Conservation (phyloP, 2,113 vertebrate species). For the Lethenteron camtschaticum region DNA sequence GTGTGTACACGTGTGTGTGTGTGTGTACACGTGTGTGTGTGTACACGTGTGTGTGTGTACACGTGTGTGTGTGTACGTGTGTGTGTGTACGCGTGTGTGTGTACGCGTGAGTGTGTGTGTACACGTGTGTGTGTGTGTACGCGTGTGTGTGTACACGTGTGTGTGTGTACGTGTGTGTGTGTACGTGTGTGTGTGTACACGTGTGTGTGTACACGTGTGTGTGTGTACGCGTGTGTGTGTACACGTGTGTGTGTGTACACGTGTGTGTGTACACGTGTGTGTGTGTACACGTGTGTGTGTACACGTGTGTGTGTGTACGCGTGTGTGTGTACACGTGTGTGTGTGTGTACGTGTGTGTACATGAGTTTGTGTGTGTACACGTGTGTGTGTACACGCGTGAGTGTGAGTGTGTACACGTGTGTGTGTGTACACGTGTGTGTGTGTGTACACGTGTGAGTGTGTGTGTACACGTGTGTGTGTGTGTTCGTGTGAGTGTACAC, state of each 20-base stretch:
- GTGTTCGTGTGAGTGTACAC: too few species aligned
- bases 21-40: neutral
- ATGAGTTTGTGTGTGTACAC: too few species aligned
- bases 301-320: too few species aligned
- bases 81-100: neutral
- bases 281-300: too few species aligned
- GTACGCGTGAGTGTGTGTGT: neutral
- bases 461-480: too few species aligned
- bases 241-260: neutral
- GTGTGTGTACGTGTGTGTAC: too few species aligned
- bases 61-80: neutral
- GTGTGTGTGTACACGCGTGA: too few species aligned
- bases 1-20: accelerated
- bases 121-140: neutral
- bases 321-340: too few species aligned
- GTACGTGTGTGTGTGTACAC: accelerated
- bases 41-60: neutral
- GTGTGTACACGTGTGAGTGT: too few species aligned
- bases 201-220: neutral
- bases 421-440: too few species aligned
- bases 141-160: neutral
- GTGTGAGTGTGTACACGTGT: too few species aligned
- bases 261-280: too few species aligned
- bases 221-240: neutral
- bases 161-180: neutral